A percentile compares a stretch with the other conserved stretches of the same genome.
phyloP scores from a whole-genome alignment of 2,797 vertebrate genomes.

The Botia almorhae region DNA sequence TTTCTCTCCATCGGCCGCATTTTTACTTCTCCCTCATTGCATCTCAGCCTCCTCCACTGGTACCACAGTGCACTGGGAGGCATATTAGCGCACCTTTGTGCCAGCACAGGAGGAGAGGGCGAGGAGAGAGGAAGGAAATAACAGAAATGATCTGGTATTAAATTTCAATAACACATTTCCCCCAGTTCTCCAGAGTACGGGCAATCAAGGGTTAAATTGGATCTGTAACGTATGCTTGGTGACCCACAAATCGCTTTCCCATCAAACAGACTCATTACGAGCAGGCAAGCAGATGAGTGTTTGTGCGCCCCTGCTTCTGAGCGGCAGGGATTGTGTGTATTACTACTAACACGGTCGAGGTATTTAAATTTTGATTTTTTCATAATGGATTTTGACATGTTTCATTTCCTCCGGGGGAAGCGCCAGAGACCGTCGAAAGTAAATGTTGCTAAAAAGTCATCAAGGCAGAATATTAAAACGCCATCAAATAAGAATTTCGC shows the following conservation, averaged over 20 bases:
- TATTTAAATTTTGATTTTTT: conserved; percentile 99
- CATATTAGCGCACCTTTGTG: conserved; percentile 81
- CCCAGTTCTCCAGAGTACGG: conserved; percentile 87
- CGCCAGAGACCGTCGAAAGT: conserved; percentile 98
- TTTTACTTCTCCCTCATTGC: conserved; percentile 66
- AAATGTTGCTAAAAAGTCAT: conserved; percentile 99
- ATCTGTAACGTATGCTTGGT: conserved; percentile 97
- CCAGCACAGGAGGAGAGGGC: conserved; percentile 73
- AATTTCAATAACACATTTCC: conserved; percentile 90
- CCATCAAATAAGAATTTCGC: conserved; percentile 99
- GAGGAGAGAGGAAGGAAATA: conserved; percentile 40
- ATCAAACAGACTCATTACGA: conserved; percentile 99
- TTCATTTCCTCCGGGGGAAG: conserved; percentile 99
- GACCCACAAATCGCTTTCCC: conserved; percentile 96
- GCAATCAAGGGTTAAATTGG: conserved; percentile 99
- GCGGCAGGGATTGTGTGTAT: conserved; percentile 94
- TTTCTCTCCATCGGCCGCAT: conserved; percentile 70
- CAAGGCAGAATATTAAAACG: conserved; percentile 99
- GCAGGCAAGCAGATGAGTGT: conserved; percentile 96
- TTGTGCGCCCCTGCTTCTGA: conserved; percentile 90
- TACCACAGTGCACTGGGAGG: conserved; percentile 71
- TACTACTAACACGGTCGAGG: conserved; percentile 95
- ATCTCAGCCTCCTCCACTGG: conserved; percentile 70
- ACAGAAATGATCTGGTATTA: conserved; percentile 87
- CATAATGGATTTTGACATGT: conserved; percentile 99